These are phyloP conservation scores for Notothenia coriiceps DNA, from an alignment of 2,113 vertebrate genomes.

Conservation along the genomic window DNA sequence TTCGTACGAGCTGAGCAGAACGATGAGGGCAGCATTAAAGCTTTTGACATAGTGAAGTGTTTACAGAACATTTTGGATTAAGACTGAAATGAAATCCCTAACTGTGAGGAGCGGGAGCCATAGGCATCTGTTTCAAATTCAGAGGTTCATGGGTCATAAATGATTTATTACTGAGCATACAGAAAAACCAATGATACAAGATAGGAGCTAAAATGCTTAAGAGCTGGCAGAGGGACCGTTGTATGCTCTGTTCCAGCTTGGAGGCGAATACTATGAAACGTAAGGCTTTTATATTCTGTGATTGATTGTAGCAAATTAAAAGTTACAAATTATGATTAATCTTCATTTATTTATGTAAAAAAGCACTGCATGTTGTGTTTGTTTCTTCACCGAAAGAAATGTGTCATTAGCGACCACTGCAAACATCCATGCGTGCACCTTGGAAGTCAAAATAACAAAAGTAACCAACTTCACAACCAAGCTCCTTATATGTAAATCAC, in stretches of 20 bases:
- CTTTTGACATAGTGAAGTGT: constrained; percentile 39
- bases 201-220: constrained; percentile 22
- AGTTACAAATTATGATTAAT: no score
- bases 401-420: not conserved
- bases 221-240: not conserved
- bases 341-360: not conserved
- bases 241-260: not conserved
- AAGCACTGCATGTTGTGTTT: not conserved
- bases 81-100: constrained; percentile 43
- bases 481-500: not conserved
- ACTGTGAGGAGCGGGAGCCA: constrained; percentile 19
- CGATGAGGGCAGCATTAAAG: constrained; percentile 31
- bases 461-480: not conserved
- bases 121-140: constrained; percentile 36
- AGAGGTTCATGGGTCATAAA: constrained; percentile 46
- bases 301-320: not conserved
- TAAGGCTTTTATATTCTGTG: not conserved
- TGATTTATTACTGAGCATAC: constrained; percentile 44
- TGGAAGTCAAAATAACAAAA: not conserved
- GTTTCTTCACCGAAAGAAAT: not conserved
- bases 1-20: constrained; percentile 26
- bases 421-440: not conserved
- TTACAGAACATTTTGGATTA: constrained; percentile 51
- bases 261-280: not conserved
- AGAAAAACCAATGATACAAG: constrained; percentile 43